phyloP scores from a whole-genome alignment of 2,113 vertebrate genomes.

The Erinaceus europaeus region DNA sequence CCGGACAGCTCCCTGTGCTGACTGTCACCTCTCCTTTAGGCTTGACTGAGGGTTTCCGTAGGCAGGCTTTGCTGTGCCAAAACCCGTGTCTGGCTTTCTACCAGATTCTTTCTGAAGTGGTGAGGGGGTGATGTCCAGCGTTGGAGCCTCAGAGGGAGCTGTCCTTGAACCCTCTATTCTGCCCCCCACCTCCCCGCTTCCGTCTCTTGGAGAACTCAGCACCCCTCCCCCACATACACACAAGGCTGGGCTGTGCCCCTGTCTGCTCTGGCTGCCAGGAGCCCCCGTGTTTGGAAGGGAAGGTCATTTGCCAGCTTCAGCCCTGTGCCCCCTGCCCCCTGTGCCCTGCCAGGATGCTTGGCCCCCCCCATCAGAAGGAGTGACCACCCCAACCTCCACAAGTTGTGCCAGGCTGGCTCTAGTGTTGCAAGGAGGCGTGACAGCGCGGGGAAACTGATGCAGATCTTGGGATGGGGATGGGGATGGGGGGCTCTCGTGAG shows the following conservation, averaged over 20 bases:
- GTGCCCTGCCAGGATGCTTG: neutral
- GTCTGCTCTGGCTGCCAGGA: neutral
- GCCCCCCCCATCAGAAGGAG: too few relatives aligned
- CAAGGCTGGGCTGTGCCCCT: neutral
- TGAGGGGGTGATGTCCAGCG: neutral
- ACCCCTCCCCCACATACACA: too few relatives aligned
- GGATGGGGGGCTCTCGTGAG: too few relatives aligned
- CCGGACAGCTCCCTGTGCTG: neutral
- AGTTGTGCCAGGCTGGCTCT: neutral
- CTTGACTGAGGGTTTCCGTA: neutral
- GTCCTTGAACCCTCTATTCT: too few relatives aligned
- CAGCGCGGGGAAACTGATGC: conserved; percentile 60
- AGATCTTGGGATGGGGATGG: too few relatives aligned
- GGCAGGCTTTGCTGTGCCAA: neutral
- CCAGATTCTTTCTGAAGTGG: too few relatives aligned
- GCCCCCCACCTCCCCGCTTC: neutral
- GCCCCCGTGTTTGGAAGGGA: neutral
- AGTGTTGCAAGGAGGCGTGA: conserved; percentile 6
- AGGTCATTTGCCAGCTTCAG: neutral
- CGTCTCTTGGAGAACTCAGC: neutral
- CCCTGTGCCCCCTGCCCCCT: neutral
- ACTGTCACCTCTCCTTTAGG: neutral
- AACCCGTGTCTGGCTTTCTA: neutral
- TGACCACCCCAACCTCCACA: conserved; percentile 18
- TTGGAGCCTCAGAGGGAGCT: neutral